Percentiles rank a stretch among this genome's conserved stretches.
Evolutionary conservation across 2,113 vertebrate species (phyloP).

Genomic region (Limnothrissa miodon): DNA sequence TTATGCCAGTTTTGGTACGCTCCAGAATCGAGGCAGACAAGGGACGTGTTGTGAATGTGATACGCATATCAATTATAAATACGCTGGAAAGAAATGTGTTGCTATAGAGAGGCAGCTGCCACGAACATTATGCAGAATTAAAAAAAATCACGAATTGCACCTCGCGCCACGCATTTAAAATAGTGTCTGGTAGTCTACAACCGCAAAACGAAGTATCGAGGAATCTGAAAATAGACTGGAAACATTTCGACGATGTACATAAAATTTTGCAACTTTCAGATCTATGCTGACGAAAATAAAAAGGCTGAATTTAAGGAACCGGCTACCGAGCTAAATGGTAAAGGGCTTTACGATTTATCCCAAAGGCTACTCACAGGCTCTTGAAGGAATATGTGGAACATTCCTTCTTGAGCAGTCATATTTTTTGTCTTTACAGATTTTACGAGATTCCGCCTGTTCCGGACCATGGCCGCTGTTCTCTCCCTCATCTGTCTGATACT

Average conservation of each 20-base stretch:
- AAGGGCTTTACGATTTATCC: neutral
- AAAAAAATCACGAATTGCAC: neutral
- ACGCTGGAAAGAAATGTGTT: constrained; percentile 35
- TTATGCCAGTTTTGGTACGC: neutral
- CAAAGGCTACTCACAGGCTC: neutral
- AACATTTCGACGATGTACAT: constrained; percentile 57
- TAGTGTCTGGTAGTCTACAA: neutral
- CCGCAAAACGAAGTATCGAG: neutral
- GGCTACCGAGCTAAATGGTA: neutral
- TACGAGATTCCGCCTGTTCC: constrained; percentile 41
- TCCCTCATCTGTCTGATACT: constrained; percentile 52
- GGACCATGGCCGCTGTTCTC: constrained; percentile 47
- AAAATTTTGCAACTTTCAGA: constrained; percentile 56
- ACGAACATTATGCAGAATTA: too few species aligned
- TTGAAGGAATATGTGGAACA: neutral
- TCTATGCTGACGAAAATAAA: constrained; percentile 21
- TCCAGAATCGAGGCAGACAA: constrained; percentile 37
- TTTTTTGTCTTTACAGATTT: neutral
- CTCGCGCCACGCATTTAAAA: neutral
- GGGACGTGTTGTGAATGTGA: constrained; percentile 40
- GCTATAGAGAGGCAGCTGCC: constrained; percentile 45
- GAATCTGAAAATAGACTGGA: neutral
- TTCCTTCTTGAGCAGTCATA: neutral
- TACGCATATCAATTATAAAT: constrained; percentile 39
- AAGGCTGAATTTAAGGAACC: constrained; percentile 44